These are phyloP conservation scores for Slavum lentiscoides DNA, from an alignment of 2,888 invertebrate species.

Conservation along the genomic window DNA sequence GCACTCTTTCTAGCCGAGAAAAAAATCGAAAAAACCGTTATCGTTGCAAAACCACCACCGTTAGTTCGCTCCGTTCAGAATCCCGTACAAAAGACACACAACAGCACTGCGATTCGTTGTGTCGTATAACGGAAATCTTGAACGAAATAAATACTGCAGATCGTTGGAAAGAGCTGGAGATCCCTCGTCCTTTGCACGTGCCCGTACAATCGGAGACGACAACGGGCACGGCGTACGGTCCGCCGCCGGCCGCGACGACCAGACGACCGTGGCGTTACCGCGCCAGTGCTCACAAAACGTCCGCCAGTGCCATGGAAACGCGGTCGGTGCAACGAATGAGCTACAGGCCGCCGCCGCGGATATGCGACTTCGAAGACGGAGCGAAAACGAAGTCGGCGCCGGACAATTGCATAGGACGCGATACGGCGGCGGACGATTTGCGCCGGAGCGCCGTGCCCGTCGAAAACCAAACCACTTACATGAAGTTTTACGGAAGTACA, in stretches of 20 bases:
- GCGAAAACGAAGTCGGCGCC: not conserved
- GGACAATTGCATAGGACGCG: too few relatives aligned
- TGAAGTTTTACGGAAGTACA: not conserved
- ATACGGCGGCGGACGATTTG: not conserved
- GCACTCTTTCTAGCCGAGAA: too few relatives aligned
- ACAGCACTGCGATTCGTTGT: not conserved
- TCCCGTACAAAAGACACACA: too few relatives aligned
- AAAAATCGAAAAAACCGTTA: too few relatives aligned
- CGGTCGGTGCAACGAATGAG: conserved; percentile 3
- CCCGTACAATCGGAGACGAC: conserved; percentile 1
- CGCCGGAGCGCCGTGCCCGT: not conserved
- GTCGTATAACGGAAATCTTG: not conserved
- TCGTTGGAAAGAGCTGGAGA: not conserved
- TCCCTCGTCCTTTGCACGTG: not conserved
- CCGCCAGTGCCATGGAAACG: not conserved
- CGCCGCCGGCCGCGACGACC: not conserved
- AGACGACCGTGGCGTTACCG: not conserved
- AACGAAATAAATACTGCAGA: not conserved
- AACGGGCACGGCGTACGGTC: not conserved
- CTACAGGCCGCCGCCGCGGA: not conserved
- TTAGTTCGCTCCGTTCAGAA: too few relatives aligned
- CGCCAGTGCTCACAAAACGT: not conserved
- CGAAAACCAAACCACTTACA: not conserved
- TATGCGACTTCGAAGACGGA: not conserved
- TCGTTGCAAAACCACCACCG: too few relatives aligned